A percentile compares a stretch with the other conserved stretches of the same genome.
Conservation (phyloP, 2,113 vertebrate species). For the Lagopus leucura region DNA sequence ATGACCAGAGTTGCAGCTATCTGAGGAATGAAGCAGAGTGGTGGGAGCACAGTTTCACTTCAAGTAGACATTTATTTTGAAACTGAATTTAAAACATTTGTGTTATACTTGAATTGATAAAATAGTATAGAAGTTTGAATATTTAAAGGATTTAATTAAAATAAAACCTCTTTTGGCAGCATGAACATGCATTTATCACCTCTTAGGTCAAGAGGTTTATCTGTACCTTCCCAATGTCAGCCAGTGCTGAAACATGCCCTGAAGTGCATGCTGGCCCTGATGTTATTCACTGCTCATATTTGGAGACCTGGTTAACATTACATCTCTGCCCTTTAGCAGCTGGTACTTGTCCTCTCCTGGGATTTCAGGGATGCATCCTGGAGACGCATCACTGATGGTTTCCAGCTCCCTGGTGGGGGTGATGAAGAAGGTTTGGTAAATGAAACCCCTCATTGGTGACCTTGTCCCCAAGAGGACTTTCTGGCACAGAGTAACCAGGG, state of each 20-base stretch:
- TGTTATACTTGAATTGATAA: neutral
- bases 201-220: neutral
- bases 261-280: neutral
- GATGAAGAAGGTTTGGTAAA: neutral
- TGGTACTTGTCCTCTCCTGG: neutral
- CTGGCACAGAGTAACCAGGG: neutral
- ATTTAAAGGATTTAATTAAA: neutral
- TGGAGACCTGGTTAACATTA: neutral
- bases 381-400: neutral
- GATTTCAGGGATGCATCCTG: neutral
- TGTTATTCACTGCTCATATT: neutral
- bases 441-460: neutral
- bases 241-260: neutral
- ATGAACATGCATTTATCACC: neutral
- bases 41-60: accelerated
- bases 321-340: neutral
- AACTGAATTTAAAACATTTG: neutral
- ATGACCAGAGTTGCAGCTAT: neutral
- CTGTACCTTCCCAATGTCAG: neutral
- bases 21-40: neutral
- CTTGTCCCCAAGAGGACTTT: neutral
- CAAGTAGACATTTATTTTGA: neutral
- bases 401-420: neutral
- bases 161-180: neutral
- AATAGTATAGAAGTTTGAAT: neutral